Evolutionary conservation across 2,113 vertebrate genomes (phyloP), one percentile per base, ranked within the genome.

Genomic region (Leucoraja erinaceus): DNA sequence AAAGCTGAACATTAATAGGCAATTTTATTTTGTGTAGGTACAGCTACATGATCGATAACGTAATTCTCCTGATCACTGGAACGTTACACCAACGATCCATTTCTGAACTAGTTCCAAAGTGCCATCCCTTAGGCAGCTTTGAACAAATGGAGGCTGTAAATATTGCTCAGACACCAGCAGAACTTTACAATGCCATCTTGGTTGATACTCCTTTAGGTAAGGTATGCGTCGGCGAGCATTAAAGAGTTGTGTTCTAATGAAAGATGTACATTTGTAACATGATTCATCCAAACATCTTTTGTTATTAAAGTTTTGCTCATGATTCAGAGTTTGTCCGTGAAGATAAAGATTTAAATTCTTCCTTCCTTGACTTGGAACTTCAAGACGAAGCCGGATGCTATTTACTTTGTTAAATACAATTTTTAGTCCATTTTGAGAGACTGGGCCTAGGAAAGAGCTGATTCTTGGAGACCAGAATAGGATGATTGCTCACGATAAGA

Each of bases 101-200:
- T 74, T 97, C 98, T 0, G 98, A 99, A 93, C 96, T 99, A 92
- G 99, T 99, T 93, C 98, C 99, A 77, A 99, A 99, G 94, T 99
- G 99, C 94, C 99, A 99, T 93, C 99, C 99, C 0, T 96, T 99
- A 93, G 99, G 99, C 94, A 99, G 98, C 96, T 99, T 99, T 0
- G 99, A 99, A 95, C 99, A 99, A 96, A 99, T 99, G 99, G 99
- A 99, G 96, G 99, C 99, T 0, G 99, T 99, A 93, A 99, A 99
- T 95, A 99, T 99, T 14, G 99, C 99, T 0, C 99, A 99, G 96
- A 99, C 99, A 0, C 99, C 99, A 0, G 99, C 98, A 0, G 99
- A 99, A 94, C 98, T 99, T 31, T 99, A 99, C 96, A 99, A 98
- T 93, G 99, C 99, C 93, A 99, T 99, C 94, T 96, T 99, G 95